These are phyloP conservation scores for Pterophyllum scalare DNA, from an alignment of 2,113 vertebrate species.

Conservation along the genomic window DNA sequence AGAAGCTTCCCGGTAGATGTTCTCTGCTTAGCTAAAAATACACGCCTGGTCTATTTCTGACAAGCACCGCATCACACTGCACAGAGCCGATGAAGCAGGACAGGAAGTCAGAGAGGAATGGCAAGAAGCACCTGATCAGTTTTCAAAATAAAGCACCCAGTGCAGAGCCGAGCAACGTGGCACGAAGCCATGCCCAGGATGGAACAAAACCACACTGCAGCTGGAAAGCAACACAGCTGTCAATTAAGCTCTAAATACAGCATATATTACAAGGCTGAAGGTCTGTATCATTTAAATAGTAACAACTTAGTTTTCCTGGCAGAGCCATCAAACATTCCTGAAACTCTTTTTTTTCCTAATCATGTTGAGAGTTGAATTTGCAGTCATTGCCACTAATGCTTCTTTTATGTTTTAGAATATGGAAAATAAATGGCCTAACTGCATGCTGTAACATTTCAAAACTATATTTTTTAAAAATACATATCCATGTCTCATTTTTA, in stretches of 20 bases:
- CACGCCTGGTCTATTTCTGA: background rate
- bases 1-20: background rate
- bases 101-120: background rate
- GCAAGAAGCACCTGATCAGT: background rate
- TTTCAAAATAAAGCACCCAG: conserved; percentile 4
- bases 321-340: background rate
- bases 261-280: background rate
- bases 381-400: background rate
- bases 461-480: no score
- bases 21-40: conserved; percentile 14
- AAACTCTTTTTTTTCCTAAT: background rate
- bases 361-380: background rate
- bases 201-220: background rate
- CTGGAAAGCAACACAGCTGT: background rate
- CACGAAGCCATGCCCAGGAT: background rate
- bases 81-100: background rate
- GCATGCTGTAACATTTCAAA: background rate
- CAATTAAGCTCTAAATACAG: background rate
- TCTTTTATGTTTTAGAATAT: background rate
- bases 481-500: no score
- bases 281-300: background rate
- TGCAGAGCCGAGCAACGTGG: background rate
- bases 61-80: background rate
- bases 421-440: background rate
- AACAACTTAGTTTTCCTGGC: background rate